Conservation (phyloP, 2,797 vertebrate genomes). For the Sebastolobus altivelis region DNA sequence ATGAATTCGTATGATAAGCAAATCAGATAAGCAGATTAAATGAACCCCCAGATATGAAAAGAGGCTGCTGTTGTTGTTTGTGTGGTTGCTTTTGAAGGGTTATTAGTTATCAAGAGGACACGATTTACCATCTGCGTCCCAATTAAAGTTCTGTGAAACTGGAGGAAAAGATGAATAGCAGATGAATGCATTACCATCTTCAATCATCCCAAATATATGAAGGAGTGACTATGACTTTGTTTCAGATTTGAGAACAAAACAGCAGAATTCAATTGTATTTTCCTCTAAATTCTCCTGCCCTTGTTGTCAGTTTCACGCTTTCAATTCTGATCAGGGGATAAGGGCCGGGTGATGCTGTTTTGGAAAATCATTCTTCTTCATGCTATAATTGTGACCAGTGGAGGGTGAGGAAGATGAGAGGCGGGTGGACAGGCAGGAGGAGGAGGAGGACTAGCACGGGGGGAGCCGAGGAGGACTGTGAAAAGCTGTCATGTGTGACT, state of each 20-base stretch:
- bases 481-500: conserved; percentile 80
- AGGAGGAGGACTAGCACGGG: conserved; percentile 37
- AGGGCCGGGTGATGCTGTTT: conserved; percentile 55
- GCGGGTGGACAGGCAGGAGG: conserved; percentile 61
- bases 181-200: conserved; percentile 16
- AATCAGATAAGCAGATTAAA: conserved; percentile 75
- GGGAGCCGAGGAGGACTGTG: conserved; percentile 56
- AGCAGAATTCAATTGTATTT: conserved; percentile 19
- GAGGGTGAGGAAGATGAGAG: conserved; percentile 76
- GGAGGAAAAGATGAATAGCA: conserved; percentile 5
- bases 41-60: conserved; percentile 46
- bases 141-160: conserved; percentile 38
- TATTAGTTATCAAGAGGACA: conserved; percentile 35
- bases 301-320: conserved; percentile 46
- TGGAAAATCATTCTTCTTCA: conserved; percentile 69
- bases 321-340: conserved; percentile 39
- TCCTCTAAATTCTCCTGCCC: conserved; percentile 25
- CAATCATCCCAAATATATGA: conserved; percentile 11
- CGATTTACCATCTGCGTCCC: conserved; percentile 14
- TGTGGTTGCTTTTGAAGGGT: conserved; percentile 31
- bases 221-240: neutral
- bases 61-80: conserved; percentile 33
- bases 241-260: neutral
- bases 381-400: conserved; percentile 74
- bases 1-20: conserved; percentile 45